These are phyloP conservation scores for Cyclargus thomasi DNA, from an alignment of 1,140 invertebrate species.

Conservation along the genomic window DNA sequence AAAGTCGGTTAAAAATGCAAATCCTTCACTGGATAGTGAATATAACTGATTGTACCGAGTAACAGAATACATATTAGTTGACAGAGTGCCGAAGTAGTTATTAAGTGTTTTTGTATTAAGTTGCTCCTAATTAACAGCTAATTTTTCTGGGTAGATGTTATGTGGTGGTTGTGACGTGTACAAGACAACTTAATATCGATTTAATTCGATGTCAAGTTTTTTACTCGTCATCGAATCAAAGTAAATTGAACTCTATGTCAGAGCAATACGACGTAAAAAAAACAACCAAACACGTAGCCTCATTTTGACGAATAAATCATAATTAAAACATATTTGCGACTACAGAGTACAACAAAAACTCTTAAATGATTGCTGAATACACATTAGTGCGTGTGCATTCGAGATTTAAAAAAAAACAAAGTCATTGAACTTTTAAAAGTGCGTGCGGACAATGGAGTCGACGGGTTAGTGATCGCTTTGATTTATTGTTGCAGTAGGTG, in stretches of 20 bases:
- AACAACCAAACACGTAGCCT: neutral
- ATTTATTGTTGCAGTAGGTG: constrained; percentile 5
- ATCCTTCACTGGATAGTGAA: no score
- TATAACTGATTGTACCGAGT: no score
- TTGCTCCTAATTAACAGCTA: neutral
- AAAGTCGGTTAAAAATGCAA: no score
- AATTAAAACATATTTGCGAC: constrained; percentile 11
- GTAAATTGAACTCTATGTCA: neutral
- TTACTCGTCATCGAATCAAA: neutral
- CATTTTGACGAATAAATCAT: constrained; percentile 1
- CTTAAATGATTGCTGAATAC: constrained; percentile 2
- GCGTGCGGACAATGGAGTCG: constrained; percentile 10
- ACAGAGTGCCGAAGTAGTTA: neutral
- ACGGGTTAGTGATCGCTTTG: constrained; percentile 10
- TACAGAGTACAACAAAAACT: constrained; percentile 6
- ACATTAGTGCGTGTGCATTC: constrained; percentile 11
- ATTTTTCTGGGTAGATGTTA: neutral
- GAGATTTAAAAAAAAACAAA: constrained; percentile 5
- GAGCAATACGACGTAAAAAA: neutral
- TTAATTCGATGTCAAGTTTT: neutral
- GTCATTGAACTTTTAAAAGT: constrained; percentile 15
- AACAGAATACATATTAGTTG: neutral
- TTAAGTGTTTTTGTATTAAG: neutral
- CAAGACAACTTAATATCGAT: constrained; percentile 1
- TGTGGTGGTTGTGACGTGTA: neutral